phyloP scores from a whole-genome alignment of 1,140 invertebrate species.

The Drosophila micromelanica region DNA sequence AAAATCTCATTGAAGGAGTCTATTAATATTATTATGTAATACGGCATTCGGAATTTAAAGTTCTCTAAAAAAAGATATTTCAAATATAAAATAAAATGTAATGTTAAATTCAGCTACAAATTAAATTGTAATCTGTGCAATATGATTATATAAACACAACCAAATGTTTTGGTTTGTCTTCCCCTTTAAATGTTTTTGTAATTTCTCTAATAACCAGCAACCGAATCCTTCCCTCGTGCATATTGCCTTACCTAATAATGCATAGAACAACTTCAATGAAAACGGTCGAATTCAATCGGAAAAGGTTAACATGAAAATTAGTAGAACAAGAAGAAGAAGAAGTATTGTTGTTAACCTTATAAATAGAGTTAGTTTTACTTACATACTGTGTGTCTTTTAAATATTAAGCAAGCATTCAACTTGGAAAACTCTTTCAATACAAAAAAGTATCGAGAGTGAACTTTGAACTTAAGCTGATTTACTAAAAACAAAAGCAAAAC shows the following conservation, averaged over 20 bases:
- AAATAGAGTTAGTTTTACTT: constrained; percentile 60
- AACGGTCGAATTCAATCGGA: constrained; percentile 41
- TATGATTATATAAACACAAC: constrained; percentile 26
- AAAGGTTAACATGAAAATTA: constrained; percentile 26
- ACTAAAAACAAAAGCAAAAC: constrained; percentile 20
- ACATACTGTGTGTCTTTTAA: constrained; percentile 77
- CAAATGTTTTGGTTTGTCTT: constrained; percentile 58
- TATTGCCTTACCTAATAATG: constrained; percentile 60
- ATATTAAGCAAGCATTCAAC: constrained; percentile 57
- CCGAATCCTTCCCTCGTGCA: constrained; percentile 69
- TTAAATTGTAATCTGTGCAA: constrained; percentile 31
- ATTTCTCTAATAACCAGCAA: constrained; percentile 42
- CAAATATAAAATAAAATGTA: no score
- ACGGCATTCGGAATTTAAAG: constrained; percentile 30
- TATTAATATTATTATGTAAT: constrained; percentile 39
- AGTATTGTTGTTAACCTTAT: constrained; percentile 42
- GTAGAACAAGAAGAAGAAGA: not conserved
- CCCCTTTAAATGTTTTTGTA: constrained; percentile 17
- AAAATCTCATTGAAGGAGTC: constrained; percentile 58
- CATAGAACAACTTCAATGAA: constrained; percentile 28
- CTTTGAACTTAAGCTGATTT: constrained; percentile 53
- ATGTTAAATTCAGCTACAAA: no score
- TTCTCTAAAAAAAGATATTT: constrained; percentile 29
- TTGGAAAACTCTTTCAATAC: constrained; percentile 9
- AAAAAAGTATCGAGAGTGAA: constrained; percentile 23